phyloP scores from a whole-genome alignment of 2,113 vertebrate genomes.

The Planiliza haematocheilus region DNA sequence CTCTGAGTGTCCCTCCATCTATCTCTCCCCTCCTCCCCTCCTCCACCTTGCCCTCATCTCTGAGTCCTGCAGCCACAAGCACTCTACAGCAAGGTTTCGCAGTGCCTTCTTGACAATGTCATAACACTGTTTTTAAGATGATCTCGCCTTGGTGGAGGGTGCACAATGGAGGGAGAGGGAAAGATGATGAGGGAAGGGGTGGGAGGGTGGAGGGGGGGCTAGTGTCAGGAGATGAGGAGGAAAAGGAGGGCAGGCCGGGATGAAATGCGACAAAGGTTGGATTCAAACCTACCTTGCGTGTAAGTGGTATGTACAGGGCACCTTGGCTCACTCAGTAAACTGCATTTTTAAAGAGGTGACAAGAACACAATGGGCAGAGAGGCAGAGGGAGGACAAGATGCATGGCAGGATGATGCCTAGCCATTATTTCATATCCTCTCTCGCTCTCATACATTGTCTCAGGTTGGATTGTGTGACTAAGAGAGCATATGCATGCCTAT shows the following conservation, averaged over 20 bases:
- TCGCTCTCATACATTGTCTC: slow-evolving; percentile 63
- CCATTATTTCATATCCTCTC: slow-evolving; percentile 65
- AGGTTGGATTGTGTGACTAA: slow-evolving; percentile 23
- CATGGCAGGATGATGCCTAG: slow-evolving; percentile 42
- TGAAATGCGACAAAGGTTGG: slow-evolving; percentile 81
- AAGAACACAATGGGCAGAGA: slow-evolving; percentile 47
- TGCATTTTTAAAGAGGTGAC: slow-evolving; percentile 32
- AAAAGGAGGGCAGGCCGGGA: slow-evolving; percentile 43
- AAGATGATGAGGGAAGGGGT: slow-evolving; percentile 35
- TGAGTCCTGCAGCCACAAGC: slow-evolving; percentile 63
- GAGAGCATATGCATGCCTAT: slow-evolving; percentile 56
- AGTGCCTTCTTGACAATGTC: slow-evolving; percentile 74
- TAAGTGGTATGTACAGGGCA: slow-evolving; percentile 25
- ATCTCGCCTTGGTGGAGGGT: slow-evolving; percentile 21
- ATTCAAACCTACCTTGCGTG: slow-evolving; percentile 49
- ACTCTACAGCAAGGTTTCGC: slow-evolving; percentile 60
- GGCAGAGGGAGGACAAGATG: slow-evolving; percentile 45
- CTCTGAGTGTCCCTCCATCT: slow-evolving; percentile 58
- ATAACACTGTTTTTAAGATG: slow-evolving; percentile 56
- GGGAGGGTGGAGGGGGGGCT: slow-evolving; percentile 31
- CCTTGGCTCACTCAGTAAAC: slow-evolving; percentile 24
- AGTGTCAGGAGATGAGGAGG: slow-evolving; percentile 46
- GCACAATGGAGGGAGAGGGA: slow-evolving; percentile 69
- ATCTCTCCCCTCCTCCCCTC: neutral
- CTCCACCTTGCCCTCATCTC: slow-evolving; percentile 69